Evolutionary conservation across 2,797 vertebrate genomes (phyloP).

Genomic region (Anabas testudineus): DNA sequence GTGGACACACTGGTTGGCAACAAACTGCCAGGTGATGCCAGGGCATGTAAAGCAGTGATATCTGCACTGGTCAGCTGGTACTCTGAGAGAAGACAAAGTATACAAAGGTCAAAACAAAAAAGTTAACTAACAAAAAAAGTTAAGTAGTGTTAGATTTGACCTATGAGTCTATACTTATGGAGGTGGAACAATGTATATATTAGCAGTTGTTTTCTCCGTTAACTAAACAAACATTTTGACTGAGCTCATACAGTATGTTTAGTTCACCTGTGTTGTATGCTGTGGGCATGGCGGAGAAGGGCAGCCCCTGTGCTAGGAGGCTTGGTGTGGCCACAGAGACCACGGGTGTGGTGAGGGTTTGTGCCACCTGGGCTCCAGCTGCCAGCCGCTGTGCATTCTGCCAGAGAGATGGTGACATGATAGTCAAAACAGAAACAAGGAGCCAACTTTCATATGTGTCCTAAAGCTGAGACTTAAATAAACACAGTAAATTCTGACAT

Average conservation of each 20-base stretch:
- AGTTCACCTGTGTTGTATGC: constrained; percentile 96
- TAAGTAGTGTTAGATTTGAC: neutral
- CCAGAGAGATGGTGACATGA: constrained; percentile 51
- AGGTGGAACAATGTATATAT: neutral
- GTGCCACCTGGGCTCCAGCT: constrained; percentile 90
- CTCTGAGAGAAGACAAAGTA: constrained; percentile 79
- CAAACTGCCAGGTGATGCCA: constrained; percentile 91
- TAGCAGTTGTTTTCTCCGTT: neutral
- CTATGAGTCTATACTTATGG: neutral
- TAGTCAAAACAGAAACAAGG: constrained; percentile 18
- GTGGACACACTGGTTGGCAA: constrained; percentile 91
- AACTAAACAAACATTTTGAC: neutral
- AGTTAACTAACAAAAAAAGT: no score
- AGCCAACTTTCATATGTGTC: neutral
- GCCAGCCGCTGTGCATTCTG: constrained; percentile 94
- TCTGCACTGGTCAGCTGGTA: constrained; percentile 98
- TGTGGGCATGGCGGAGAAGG: constrained; percentile 96
- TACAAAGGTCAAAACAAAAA: neutral
- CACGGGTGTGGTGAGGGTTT: constrained; percentile 95
- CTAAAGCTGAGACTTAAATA: neutral
- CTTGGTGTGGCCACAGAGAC: constrained; percentile 97
- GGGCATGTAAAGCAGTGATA: constrained; percentile 93
- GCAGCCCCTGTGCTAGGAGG: constrained; percentile 90
- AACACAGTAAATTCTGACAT: constrained; percentile 56
- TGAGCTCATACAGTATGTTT: neutral